Evolutionary conservation across 2,797 vertebrate species (phyloP), one percentile per base, ranked within the genome.

Genomic region (Hippocampus kuda): DNA sequence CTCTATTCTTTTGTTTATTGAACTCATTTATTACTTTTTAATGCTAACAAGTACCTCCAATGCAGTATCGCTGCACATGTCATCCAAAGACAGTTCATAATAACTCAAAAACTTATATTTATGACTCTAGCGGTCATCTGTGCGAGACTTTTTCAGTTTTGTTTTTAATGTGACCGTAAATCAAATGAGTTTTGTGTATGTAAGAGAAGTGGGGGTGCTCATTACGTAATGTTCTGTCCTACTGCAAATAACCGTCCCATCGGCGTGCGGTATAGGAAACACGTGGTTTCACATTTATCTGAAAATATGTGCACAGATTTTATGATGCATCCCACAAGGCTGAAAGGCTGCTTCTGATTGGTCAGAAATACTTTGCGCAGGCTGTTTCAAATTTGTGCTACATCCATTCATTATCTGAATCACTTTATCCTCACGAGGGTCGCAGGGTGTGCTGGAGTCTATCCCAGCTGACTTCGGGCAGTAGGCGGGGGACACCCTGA

Each of bases 51-150:
- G 22, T 8, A 54, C 2, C 22, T 15, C 1, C 9, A 22, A 54
- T 54, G 11, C 20, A 54, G 53, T 24, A n/a, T n/a, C n/a, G n/a
- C n/a, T 12, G 18, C 27, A 38, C 10, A 38, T 38, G 20, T 38
- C 20, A 24, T 61, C 30, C 27, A 61, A 27, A 41, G 15, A 41
- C 27, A 18, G 5, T 62, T 18, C 27, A 38, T 38, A 7, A 62
- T 41, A 42, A 42, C n/a, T 41, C 75, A 85, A 75, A 74, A 63
- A 54, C 10, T 3, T 12, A 10, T 2, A 57, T 27, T 13, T 27
- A 57, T 57, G 4, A 13, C 24, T 57, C 24, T 5, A 57, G 3
- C 1, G 56, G 56, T 27, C 54, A 5, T 27, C n/a, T 27, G 12
- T 27, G 56, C 56, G 6, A 57, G 56, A 16, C 11, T 27, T 57